Evolutionary conservation across 53 echinoderm and acorn worm genomes (phyloP).

Genomic region (Astropecten irregularis): DNA sequence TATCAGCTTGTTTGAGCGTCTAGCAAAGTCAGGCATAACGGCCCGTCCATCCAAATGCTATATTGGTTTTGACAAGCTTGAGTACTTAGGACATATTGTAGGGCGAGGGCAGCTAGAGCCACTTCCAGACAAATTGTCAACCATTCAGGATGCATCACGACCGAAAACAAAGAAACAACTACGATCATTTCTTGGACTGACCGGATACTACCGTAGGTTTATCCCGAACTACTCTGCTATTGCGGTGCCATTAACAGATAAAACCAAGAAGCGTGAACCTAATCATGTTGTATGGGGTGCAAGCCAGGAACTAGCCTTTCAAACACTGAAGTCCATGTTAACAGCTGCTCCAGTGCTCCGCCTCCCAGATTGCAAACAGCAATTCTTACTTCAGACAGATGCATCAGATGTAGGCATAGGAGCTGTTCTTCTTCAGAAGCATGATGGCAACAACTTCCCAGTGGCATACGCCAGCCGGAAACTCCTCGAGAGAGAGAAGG

Average conservation of each 20-base stretch:
- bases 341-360: not conserved
- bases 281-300: conserved; percentile 10
- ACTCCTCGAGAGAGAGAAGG: not conserved
- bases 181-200: conserved; percentile 6
- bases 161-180: conserved; percentile 38
- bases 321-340: conserved; percentile 7
- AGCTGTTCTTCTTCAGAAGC: conserved; percentile 35
- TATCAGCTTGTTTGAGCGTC: not conserved
- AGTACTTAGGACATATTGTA: conserved; percentile 9
- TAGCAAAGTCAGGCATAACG: not conserved
- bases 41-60: conserved; percentile 12
- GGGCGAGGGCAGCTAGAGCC: not conserved
- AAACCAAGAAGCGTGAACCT: conserved; percentile 18
- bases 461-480: conserved; percentile 50
- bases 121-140: not conserved
- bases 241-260: not conserved
- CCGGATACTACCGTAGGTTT: conserved; percentile 3
- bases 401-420: conserved; percentile 42
- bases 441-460: conserved; percentile 16
- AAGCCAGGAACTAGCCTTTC: not conserved
- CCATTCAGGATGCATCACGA: not conserved
- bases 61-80: conserved; percentile 11
- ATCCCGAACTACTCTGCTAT: not conserved
- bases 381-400: conserved; percentile 44
- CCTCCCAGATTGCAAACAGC: conserved; percentile 4